These are phyloP conservation scores for Bubo scandiacus DNA, from an alignment of 2,113 vertebrate species.

Conservation along the genomic window DNA sequence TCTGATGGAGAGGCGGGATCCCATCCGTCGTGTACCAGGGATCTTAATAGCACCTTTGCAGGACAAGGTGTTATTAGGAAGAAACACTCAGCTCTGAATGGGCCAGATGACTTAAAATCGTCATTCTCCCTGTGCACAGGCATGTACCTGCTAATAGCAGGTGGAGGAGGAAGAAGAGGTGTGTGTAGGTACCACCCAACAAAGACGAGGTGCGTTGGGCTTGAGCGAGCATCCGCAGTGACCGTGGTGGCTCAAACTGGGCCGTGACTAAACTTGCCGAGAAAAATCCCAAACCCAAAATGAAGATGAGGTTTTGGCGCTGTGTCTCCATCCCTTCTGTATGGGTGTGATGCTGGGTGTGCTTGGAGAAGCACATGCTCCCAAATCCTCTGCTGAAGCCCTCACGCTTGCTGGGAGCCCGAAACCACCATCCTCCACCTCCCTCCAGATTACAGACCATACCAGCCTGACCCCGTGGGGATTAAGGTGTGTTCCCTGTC, in stretches of 20 bases:
- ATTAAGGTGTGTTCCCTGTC: conserved; percentile 10
- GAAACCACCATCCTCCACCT: not conserved
- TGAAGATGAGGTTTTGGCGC: not conserved
- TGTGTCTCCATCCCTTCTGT: not conserved
- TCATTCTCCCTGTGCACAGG: not conserved
- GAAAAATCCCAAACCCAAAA: not conserved
- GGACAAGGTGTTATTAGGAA: not conserved
- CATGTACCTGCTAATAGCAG: not conserved
- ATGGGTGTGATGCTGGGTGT: not conserved
- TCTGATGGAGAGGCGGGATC: not conserved
- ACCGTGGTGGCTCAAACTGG: not conserved
- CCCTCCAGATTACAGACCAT: not conserved
- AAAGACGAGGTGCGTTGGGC: not conserved
- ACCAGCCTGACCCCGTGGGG: not conserved
- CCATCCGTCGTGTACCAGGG: not conserved
- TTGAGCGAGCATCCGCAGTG: not conserved
- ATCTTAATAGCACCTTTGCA: not conserved
- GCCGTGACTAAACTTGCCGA: not conserved
- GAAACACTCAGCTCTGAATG: not conserved
- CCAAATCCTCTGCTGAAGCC: not conserved
- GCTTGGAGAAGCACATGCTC: not conserved
- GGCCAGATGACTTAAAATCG: not conserved
- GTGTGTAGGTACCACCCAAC: not conserved
- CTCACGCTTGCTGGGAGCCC: not conserved
- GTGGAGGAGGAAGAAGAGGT: conserved; percentile 9